Evolutionary conservation across 2,888 invertebrate genomes (phyloP).

Genomic region (Erebia ligea): DNA sequence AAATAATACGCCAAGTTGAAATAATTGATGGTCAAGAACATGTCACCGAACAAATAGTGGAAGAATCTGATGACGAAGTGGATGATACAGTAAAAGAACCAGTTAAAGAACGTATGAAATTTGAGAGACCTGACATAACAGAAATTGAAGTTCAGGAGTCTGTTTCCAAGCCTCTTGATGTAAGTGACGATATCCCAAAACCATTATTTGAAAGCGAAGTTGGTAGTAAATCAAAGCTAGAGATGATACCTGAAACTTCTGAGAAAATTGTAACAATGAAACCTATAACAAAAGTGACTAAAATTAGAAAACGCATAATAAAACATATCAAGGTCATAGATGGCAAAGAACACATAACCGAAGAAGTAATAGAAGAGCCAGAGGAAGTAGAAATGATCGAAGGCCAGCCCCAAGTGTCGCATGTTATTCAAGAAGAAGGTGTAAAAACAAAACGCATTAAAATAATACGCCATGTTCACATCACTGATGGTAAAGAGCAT

Average conservation of each 20-base stretch:
- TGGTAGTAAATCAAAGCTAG: background rate
- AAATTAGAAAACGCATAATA: conserved; percentile 87
- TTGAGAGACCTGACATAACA: conserved; percentile 9
- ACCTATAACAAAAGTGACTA: conserved; percentile 16
- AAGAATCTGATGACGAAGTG: conserved; percentile 64
- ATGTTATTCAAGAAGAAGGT: conserved; percentile 52
- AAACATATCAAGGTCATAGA: conserved; percentile 90
- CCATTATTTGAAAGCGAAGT: background rate
- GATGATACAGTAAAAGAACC: background rate
- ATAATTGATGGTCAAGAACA: conserved; percentile 82
- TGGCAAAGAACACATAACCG: conserved; percentile 91
- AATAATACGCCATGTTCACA: conserved; percentile 87
- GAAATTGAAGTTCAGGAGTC: conserved; percentile 1
- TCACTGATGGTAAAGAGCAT: conserved; percentile 91
- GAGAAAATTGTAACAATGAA: background rate
- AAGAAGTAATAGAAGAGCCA: conserved; percentile 93
- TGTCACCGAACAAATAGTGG: conserved; percentile 86
- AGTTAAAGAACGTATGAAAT: background rate
- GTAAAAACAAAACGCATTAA: conserved; percentile 69
- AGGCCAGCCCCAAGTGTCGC: conserved; percentile 72
- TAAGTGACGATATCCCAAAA: background rate
- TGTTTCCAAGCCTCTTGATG: background rate
- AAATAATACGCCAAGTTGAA: conserved; percentile 85
- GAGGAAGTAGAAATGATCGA: conserved; percentile 89
- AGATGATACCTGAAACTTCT: background rate